Evolutionary conservation across 2,888 invertebrate genomes (phyloP), one percentile per base, ranked within the genome.

Genomic region (Oscheius sp.): DNA sequence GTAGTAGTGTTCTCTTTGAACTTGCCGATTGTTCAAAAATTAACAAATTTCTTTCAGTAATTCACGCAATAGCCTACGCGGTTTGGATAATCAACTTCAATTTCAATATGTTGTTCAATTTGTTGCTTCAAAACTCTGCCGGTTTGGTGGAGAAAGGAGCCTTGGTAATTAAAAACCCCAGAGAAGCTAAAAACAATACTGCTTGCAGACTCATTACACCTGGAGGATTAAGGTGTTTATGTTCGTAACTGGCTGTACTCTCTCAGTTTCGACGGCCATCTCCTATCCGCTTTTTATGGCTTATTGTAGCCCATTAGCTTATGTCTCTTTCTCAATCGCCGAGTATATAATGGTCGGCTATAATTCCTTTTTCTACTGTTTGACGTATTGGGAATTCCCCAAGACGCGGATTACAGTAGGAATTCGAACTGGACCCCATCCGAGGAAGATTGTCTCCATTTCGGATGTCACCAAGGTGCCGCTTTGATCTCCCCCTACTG

Each of bases 81-180:
- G 69, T 84, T 8, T 85, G 85, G 85, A 73, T 85, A 8, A 77
- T 80, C 17, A 68, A 74, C 17, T 84, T 86, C 74, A 81, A 83
- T 70, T 82, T 85, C 70, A 85, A 85, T 57, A 82, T 85, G 78
- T 71, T 85, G 10, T 82, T 86, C 71, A 84, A 84, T 65, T 70
- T 79, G 2, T 65, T 84, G 10, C 70, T 84, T 1, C 83, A 84
- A 45, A 79, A 84, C 53, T 81, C 75, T 55, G 79, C 80, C 31
- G 82, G 83, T 1, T 65, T 78, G 29, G 46, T 78, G 8, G 69
- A 81, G 25, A 50, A 72, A 33, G 76, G 74, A 45, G 48, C 70
- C 39, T 72, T 53, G 58, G 83, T 82, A 61, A 53, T 70, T 39
- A 27, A n/a, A 33, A 48, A 45, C 17, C 27, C 15, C 6, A 46